These are phyloP conservation scores for Standfussiana lucernea DNA, from an alignment of 2,888 invertebrate species.

Conservation along the genomic window DNA sequence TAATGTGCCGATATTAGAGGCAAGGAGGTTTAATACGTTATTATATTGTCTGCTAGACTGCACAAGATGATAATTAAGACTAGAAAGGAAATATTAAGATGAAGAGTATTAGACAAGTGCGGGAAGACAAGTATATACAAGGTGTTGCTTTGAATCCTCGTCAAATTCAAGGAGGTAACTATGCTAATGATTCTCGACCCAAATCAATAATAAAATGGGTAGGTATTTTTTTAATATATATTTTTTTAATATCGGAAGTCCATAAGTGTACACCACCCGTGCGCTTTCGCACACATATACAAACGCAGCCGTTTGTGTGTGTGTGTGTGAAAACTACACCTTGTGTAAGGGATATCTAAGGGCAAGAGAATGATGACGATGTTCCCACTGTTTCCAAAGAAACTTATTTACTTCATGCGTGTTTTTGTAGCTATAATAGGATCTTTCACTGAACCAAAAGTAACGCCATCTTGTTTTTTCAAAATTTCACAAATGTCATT, in stretches of 20 bases:
- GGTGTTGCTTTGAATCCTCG: no score
- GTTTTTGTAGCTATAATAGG: no score
- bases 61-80: not conserved
- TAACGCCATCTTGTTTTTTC: not conserved
- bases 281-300: no score
- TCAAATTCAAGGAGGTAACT: no score
- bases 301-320: no score
- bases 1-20: conserved; percentile 23
- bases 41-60: conserved; percentile 1
- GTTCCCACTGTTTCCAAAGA: not conserved
- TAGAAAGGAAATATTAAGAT: not conserved
- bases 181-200: no score
- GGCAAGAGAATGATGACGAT: no score
- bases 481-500: not conserved
- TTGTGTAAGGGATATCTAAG: not conserved
- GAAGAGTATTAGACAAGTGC: not conserved
- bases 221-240: no score
- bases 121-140: not conserved
- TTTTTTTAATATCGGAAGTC: no score
- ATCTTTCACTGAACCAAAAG: not conserved
- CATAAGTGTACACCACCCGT: no score
- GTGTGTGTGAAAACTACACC: no score
- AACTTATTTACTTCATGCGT: not conserved
- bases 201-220: no score
- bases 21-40: conserved; percentile 15